Evolutionary conservation across 2,113 vertebrate genomes (phyloP).

Genomic region (Ia io): DNA sequence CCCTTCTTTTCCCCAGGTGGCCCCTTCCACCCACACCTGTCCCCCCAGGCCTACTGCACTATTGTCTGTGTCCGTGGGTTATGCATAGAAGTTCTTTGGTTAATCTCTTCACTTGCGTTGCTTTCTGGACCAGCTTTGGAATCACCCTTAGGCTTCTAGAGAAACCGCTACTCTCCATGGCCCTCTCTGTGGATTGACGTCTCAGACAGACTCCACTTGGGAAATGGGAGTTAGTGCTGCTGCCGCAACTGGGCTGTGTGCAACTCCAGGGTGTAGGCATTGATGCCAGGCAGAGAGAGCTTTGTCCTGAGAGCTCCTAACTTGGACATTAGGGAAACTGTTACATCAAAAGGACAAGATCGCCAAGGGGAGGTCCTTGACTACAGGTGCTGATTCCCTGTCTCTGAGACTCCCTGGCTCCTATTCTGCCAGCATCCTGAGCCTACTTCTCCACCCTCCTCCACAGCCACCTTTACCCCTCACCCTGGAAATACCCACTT

Average conservation of each 20-base stretch:
- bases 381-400: no score
- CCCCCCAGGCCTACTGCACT: no score
- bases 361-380: not conserved
- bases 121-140: conserved; percentile 2
- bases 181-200: not conserved
- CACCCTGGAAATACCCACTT: not conserved
- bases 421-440: not conserved
- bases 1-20: no score
- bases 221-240: not conserved
- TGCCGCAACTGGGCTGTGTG: not conserved
- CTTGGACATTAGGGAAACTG: not conserved
- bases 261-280: not conserved
- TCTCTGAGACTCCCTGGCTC: not conserved
- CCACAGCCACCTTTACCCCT: not conserved
- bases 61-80: no score
- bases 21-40: no score
- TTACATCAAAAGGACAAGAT: not conserved
- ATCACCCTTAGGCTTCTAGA: not conserved
- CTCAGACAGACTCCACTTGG: not conserved
- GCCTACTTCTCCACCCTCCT: not conserved
- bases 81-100: no score
- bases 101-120: not conserved
- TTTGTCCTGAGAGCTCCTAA: not conserved
- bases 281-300: not conserved
- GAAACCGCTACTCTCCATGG: not conserved